Conservation (phyloP, 2,888 invertebrate species). For the Hemithea aestivaria region DNA sequence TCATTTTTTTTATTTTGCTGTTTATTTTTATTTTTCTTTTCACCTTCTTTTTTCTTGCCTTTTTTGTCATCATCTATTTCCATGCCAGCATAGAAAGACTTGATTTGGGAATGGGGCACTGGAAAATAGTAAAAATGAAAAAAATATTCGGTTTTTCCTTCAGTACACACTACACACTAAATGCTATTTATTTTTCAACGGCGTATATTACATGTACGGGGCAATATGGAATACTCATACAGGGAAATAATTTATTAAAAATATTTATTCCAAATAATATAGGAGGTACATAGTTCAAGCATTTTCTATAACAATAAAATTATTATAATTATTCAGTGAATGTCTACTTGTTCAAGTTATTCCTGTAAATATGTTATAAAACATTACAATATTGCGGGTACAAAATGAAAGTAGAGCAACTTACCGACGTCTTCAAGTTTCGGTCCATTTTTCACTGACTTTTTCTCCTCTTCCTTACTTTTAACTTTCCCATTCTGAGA, state of each 20-base stretch:
- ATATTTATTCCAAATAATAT: no score
- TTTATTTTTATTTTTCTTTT: conserved; percentile 57
- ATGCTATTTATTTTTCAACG: no score
- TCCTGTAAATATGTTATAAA: not conserved
- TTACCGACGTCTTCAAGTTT: conserved; percentile 88
- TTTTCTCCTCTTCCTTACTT: conserved; percentile 81
- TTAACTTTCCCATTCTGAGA: conserved; percentile 74
- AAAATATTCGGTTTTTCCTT: no score
- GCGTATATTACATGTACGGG: no score
- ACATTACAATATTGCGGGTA: conserved; percentile 11
- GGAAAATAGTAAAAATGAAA: no score
- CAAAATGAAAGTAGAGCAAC: conserved; percentile 44
- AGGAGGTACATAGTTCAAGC: no score
- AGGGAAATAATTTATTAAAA: no score
- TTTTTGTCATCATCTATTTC: conserved; percentile 81
- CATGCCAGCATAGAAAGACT: conserved; percentile 81
- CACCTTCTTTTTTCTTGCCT: conserved; percentile 70
- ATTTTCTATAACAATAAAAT: no score
- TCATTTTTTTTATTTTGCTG: conserved; percentile 75
- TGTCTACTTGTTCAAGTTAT: no score
- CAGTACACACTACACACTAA: no score
- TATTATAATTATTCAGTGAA: no score
- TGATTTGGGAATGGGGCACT: conserved; percentile 85
- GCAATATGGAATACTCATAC: no score
- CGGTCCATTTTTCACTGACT: conserved; percentile 80